These are phyloP conservation scores for Psilopogon haemacephalus DNA, from an alignment of 2,113 vertebrate species.

Conservation along the genomic window DNA sequence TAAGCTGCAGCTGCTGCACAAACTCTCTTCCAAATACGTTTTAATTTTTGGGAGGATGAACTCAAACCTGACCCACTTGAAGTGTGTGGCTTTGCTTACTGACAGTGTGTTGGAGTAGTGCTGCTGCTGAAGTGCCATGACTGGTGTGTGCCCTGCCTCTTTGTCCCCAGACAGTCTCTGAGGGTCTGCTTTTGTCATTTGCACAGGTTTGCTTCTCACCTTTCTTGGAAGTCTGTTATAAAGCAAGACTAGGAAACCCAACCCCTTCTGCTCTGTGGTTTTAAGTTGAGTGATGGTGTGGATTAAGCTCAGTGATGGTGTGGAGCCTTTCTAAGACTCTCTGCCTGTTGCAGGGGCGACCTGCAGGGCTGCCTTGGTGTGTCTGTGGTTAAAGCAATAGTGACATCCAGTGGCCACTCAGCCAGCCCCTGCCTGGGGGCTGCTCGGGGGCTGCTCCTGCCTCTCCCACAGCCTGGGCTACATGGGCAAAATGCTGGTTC, in stretches of 20 bases:
- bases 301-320: not conserved
- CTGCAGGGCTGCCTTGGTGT: not conserved
- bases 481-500: not conserved
- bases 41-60: not conserved
- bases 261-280: not conserved
- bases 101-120: not conserved
- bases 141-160: not conserved
- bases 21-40: not conserved
- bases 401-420: slow-evolving; percentile 70
- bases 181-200: not conserved
- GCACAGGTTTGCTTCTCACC: not conserved
- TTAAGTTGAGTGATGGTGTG: not conserved
- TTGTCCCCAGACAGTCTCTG: not conserved
- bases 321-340: too few species aligned
- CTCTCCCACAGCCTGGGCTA: accelerated
- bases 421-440: not conserved
- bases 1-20: not conserved
- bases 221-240: not conserved
- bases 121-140: not conserved
- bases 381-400: not conserved
- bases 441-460: not conserved
- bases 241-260: not conserved
- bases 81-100: not conserved
- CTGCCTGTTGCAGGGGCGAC: not conserved
- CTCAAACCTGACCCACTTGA: not conserved